Evolutionary conservation across 1,140 invertebrate genomes (phyloP).

Genomic region (Drosophila miranda): DNA sequence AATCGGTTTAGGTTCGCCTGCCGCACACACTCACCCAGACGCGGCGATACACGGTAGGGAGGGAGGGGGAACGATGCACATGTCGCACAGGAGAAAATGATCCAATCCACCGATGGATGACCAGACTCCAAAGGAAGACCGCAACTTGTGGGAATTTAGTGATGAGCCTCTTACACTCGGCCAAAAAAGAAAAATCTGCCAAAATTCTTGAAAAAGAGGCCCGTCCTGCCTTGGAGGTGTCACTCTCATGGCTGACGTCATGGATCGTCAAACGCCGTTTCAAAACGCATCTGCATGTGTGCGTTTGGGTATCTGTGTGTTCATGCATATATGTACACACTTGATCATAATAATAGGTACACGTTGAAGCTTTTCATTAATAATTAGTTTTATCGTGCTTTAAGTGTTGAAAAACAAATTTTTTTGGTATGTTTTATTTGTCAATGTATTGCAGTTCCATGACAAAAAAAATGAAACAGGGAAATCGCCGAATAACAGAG

Average conservation of each 20-base stretch:
- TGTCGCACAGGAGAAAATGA: conserved; percentile 29
- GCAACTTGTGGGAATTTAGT: conserved; percentile 6
- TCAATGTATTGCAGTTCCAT: too few species aligned
- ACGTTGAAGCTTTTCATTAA: too few species aligned
- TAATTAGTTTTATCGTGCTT: too few species aligned
- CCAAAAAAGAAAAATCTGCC: background rate
- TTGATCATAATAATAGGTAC: too few species aligned
- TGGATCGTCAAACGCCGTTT: conserved; percentile 6
- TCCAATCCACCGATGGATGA: conserved; percentile 13
- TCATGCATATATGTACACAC: conserved; percentile 16
- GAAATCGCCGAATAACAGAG: too few species aligned
- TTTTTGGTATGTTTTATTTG: too few species aligned
- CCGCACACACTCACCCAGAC: conserved; percentile 11
- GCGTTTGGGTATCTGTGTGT: conserved; percentile 14
- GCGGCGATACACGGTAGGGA: conserved; percentile 15
- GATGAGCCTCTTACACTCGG: conserved; percentile 11
- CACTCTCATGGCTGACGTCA: conserved; percentile 8
- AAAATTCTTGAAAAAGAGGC: background rate
- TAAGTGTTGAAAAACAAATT: too few species aligned
- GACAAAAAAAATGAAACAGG: too few species aligned
- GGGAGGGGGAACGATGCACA: conserved; percentile 23
- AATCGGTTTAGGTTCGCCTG: conserved; percentile 26
- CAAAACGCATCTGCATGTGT: conserved; percentile 24
- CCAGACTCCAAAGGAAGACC: conserved; percentile 18
- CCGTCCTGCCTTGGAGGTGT: background rate